Evolutionary conservation across 2,888 invertebrate species (phyloP).

Genomic region (Drosophila acutilabella): DNA sequence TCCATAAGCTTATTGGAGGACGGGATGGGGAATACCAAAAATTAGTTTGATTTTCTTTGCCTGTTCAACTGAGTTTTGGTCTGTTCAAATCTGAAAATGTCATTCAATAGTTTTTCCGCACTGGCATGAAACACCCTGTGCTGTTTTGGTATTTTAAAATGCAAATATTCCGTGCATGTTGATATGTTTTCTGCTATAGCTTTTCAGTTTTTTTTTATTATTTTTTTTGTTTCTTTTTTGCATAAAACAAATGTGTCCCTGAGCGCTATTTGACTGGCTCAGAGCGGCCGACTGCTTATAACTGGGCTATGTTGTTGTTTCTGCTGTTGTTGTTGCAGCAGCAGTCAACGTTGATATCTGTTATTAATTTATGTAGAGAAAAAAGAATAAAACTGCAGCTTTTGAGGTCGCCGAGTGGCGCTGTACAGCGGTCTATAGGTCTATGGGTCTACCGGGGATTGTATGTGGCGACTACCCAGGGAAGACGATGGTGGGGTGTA

Average conservation of each 20-base stretch:
- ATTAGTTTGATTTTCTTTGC: background rate
- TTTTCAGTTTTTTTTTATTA: conserved; percentile 4
- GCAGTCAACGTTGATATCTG: conserved; percentile 71
- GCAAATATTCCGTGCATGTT: conserved; percentile 76
- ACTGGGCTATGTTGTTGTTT: conserved; percentile 66
- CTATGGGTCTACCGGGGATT: conserved; percentile 42
- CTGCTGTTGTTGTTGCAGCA: conserved; percentile 25
- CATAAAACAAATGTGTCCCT: conserved; percentile 80
- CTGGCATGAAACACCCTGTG: conserved; percentile 62
- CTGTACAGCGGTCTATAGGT: conserved; percentile 35
- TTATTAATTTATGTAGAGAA: conserved; percentile 79
- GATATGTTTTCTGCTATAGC: conserved; percentile 61
- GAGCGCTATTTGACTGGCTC: conserved; percentile 72
- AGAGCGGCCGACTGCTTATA: conserved; percentile 65
- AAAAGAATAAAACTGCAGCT: conserved; percentile 50
- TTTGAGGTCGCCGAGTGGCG: conserved; percentile 63
- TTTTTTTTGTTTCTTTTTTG: conserved; percentile 43
- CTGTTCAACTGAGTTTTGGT: background rate
- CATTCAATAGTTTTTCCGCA: conserved; percentile 40
- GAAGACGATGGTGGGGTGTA: conserved; percentile 4
- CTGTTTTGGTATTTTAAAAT: conserved; percentile 64
- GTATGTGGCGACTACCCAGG: background rate
- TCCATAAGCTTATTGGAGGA: background rate
- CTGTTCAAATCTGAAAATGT: conserved; percentile 32
- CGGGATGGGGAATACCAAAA: background rate